A percentile compares a stretch with the other conserved stretches of the same genome.
Evolutionary conservation across 2,113 vertebrate species (phyloP).

Genomic region (Mustela lutreola): DNA sequence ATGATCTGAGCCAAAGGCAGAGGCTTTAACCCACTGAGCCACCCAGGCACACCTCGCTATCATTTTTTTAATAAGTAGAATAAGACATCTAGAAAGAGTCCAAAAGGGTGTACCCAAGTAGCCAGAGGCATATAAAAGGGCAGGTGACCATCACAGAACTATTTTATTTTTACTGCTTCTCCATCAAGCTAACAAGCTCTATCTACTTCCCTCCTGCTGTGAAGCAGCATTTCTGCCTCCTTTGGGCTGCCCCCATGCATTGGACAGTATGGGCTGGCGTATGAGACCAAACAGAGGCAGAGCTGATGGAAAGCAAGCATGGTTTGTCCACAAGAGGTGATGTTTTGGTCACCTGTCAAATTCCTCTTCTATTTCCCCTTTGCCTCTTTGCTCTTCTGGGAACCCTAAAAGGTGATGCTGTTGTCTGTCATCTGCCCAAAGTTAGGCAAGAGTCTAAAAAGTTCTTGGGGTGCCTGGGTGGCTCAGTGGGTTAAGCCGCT

Average conservation of each 20-base stretch:
- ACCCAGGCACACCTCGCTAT: neutral
- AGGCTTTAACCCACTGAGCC: too few species aligned
- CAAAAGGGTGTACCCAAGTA: neutral
- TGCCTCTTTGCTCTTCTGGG: neutral
- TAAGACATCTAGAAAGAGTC: neutral
- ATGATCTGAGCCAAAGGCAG: too few species aligned
- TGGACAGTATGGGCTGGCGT: neutral
- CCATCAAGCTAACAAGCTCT: neutral
- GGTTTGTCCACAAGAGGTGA: neutral
- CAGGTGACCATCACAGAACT: neutral
- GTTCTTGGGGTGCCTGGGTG: neutral
- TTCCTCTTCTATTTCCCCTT: neutral
- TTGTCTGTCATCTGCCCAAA: neutral
- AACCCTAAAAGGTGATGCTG: neutral
- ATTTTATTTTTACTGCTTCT: neutral
- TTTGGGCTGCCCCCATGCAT: fast-evolving
- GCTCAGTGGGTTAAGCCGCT: too few species aligned
- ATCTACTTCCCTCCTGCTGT: neutral
- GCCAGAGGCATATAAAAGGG: neutral
- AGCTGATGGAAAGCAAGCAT: neutral
- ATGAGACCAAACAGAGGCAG: neutral
- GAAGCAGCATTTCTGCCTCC: neutral
- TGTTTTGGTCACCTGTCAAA: neutral
- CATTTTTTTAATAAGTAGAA: neutral
- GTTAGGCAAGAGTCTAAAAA: neutral